Evolutionary conservation across 2,888 invertebrate genomes (phyloP).

Genomic region (Tipula unca): DNA sequence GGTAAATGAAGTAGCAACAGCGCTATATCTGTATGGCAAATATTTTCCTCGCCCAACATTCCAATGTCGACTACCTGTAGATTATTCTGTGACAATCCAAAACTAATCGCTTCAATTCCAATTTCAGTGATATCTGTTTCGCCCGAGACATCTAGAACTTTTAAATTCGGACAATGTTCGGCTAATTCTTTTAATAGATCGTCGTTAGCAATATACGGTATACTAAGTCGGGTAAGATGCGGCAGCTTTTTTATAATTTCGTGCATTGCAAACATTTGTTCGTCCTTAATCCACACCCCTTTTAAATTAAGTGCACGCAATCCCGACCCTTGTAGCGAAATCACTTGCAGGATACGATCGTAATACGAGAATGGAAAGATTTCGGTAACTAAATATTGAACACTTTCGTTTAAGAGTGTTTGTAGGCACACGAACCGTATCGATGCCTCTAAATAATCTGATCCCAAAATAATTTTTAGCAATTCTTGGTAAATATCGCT

Average conservation of each 20-base stretch:
- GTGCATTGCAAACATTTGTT: constrained; percentile 54
- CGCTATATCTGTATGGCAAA: constrained; percentile 57
- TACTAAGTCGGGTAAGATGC: constrained; percentile 53
- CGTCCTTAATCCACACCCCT: constrained; percentile 65
- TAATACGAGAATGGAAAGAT: constrained; percentile 65
- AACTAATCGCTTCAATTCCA: constrained; percentile 51
- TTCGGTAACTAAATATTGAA: constrained; percentile 56
- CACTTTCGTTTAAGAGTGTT: constrained; percentile 55
- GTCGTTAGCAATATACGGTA: constrained; percentile 63
- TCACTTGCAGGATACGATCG: constrained; percentile 56
- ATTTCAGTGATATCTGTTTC: constrained; percentile 60
- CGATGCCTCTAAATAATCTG: constrained; percentile 57
- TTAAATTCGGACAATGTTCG: constrained; percentile 48
- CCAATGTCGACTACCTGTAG: constrained; percentile 58
- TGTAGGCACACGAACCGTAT: constrained; percentile 57
- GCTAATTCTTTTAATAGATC: constrained; percentile 53
- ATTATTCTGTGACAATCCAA: constrained; percentile 47
- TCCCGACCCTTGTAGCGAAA: constrained; percentile 54
- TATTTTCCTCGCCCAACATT: constrained; percentile 58
- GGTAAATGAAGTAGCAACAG: constrained; percentile 53
- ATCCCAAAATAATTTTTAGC: constrained; percentile 53
- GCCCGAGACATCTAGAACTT: constrained; percentile 58
- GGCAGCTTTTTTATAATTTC: constrained; percentile 50
- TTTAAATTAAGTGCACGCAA: constrained; percentile 57
- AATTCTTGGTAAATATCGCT: constrained; percentile 61